Percentiles rank a stretch among this genome's conserved stretches.
Conservation (phyloP, 2,113 vertebrate genomes). For the Oreochromis tanganicae region DNA sequence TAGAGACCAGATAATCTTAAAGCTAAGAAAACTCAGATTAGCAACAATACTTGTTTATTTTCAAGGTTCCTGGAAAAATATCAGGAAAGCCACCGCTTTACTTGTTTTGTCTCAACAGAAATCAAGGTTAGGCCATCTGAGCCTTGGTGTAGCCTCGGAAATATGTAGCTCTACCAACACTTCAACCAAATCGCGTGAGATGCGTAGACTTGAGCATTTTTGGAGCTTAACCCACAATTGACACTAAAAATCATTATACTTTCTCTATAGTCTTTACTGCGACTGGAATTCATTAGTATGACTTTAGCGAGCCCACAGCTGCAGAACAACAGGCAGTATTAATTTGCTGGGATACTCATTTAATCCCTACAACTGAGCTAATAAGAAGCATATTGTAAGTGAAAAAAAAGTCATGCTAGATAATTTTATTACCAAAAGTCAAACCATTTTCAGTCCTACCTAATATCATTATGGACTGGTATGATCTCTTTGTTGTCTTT, state of each 20-base stretch:
- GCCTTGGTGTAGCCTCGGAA: neutral
- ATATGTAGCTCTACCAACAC: neutral
- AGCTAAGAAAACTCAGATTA: neutral
- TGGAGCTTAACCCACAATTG: neutral
- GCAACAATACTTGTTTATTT: neutral
- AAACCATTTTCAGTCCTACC: neutral
- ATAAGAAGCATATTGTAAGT: neutral
- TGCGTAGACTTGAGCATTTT: fast-evolving
- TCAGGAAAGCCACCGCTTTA: neutral
- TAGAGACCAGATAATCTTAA: neutral
- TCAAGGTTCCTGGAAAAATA: neutral
- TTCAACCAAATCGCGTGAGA: neutral
- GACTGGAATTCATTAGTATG: neutral
- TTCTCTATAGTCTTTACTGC: neutral
- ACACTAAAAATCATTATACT: neutral
- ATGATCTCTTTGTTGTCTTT: neutral
- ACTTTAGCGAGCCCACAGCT: neutral
- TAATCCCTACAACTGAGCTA: neutral
- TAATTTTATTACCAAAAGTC: neutral
- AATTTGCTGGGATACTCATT: neutral
- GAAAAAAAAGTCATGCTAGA: neutral
- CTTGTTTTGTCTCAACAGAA: neutral
- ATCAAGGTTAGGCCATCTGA: neutral
- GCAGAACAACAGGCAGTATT: neutral
- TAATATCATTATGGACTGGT: neutral